These are phyloP conservation scores for Naja naja DNA, from an alignment of 2,113 vertebrate species.

Conservation along the genomic window DNA sequence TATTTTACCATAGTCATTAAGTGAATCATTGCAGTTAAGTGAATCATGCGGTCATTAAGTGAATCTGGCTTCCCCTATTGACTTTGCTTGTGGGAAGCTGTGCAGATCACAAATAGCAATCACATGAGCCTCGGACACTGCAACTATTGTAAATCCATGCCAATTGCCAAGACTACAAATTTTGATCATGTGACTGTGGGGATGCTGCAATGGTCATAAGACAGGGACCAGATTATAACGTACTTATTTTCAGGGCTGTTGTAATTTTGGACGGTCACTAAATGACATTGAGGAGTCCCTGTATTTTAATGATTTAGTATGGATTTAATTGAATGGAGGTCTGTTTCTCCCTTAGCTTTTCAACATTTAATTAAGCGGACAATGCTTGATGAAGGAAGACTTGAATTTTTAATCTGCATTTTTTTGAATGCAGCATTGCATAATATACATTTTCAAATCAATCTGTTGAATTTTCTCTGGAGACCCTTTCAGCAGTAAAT, in stretches of 20 bases:
- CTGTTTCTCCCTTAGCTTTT: not conserved
- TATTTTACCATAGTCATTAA: not conserved
- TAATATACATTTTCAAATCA: not conserved
- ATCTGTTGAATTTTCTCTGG: not conserved
- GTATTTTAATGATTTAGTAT: not conserved
- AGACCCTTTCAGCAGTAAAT: not conserved
- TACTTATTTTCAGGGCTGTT: not conserved
- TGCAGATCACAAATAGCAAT: not conserved
- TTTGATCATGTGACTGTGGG: too few relatives aligned
- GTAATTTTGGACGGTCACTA: not conserved
- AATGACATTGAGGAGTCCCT: not conserved
- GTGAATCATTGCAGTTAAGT: not conserved
- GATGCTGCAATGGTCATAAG: too few relatives aligned
- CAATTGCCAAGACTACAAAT: too few relatives aligned
- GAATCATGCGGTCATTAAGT: not conserved
- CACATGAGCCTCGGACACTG: not conserved
- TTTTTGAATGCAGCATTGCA: not conserved
- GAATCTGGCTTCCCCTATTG: too few relatives aligned
- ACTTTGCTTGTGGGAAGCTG: too few relatives aligned
- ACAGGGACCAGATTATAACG: not conserved
- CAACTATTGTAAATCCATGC: not conserved
- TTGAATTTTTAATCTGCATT: not conserved
- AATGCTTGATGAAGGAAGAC: not conserved
- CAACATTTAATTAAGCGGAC: not conserved
- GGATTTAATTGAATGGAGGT: not conserved